A percentile compares a stretch with the other conserved stretches of the same genome.
These are phyloP conservation scores for Neogobius melanostomus DNA, from an alignment of 2,113 vertebrate species.

Conservation along the genomic window DNA sequence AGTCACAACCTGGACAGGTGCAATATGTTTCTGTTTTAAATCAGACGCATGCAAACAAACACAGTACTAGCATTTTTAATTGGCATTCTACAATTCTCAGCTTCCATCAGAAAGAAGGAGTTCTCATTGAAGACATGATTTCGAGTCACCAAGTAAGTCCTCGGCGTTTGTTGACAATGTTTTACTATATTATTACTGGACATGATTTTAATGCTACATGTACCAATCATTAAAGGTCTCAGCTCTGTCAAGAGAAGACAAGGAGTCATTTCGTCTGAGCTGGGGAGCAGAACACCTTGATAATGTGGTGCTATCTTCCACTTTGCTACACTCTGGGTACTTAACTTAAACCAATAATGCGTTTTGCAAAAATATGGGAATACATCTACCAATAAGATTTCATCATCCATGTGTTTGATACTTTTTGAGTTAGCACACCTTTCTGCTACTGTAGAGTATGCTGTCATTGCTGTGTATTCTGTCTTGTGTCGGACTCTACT, in stretches of 20 bases:
- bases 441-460: slow-evolving; percentile 16
- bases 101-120: slow-evolving; percentile 84
- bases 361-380: not conserved
- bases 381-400: slow-evolving; percentile 8
- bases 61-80: slow-evolving; percentile 25
- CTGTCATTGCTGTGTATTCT: slow-evolving; percentile 21
- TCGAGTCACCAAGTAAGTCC: slow-evolving; percentile 86
- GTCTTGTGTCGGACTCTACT: slow-evolving; percentile 32
- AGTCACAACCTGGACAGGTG: slow-evolving; percentile 95
- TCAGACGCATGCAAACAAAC: not conserved
- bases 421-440: slow-evolving; percentile 35
- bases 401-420: slow-evolving; percentile 10
- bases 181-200: not conserved
- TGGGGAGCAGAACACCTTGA: slow-evolving; percentile 95
- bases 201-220: slow-evolving; percentile 7
- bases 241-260: slow-evolving; percentile 83
- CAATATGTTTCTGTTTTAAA: not conserved
- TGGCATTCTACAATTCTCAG: slow-evolving; percentile 84
- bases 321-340: slow-evolving; percentile 93
- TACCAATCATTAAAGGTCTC: slow-evolving; percentile 75
- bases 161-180: not conserved
- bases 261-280: slow-evolving; percentile 89
- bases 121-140: slow-evolving; percentile 89
- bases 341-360: slow-evolving; percentile 9
- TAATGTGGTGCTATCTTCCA: slow-evolving; percentile 93